Evolutionary conservation across 2,113 vertebrate species (phyloP).

Genomic region (Cottus gobio): DNA sequence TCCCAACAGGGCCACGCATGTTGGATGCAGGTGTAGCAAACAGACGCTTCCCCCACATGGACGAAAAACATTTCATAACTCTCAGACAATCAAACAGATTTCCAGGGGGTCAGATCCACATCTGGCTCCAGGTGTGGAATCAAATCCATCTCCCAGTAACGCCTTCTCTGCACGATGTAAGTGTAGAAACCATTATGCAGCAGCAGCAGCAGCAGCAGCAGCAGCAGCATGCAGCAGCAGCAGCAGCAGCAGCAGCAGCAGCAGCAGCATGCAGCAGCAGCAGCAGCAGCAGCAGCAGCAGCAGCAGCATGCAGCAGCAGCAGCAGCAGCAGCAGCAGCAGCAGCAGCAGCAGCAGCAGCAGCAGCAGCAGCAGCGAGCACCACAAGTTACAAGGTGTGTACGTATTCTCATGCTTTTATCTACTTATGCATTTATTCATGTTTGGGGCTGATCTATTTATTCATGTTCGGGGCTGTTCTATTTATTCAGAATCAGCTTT

Average conservation of each 20-base stretch:
- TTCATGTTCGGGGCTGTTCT: background rate
- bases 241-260: background rate
- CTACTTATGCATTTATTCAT: slow-evolving; percentile 9
- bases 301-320: background rate
- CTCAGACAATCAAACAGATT: background rate
- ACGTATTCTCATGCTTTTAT: background rate
- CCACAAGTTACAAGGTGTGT: too few relatives aligned
- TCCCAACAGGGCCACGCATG: too few relatives aligned
- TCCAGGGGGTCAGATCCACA: background rate
- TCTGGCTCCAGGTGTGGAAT: background rate
- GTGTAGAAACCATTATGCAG: background rate
- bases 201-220: background rate
- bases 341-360: background rate
- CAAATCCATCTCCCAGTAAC: background rate
- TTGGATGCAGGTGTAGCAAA: too few relatives aligned
- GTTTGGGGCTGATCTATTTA: background rate
- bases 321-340: background rate
- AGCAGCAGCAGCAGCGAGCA: background rate
- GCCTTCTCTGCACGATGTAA: too few relatives aligned
- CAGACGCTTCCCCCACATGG: background rate
- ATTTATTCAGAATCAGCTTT: too few relatives aligned
- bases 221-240: too few relatives aligned
- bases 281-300: background rate
- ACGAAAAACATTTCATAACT: background rate
- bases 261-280: too few relatives aligned